Evolutionary conservation across 2,888 invertebrate genomes (phyloP).

Genomic region (Agriotes lineatus): DNA sequence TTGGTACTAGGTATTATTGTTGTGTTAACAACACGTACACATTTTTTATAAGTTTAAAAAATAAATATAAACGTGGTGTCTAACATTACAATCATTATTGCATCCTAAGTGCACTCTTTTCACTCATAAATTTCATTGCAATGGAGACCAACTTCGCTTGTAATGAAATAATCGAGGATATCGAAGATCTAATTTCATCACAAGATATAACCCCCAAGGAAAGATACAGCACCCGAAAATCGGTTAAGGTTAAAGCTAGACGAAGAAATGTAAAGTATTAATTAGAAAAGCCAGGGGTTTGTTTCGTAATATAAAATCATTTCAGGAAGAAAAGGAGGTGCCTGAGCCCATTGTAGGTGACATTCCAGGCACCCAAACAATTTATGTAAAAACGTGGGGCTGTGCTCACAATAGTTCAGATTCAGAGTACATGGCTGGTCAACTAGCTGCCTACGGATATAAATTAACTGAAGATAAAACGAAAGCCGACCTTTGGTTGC

Average conservation of each 20-base stretch:
- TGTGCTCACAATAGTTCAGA: conserved; percentile 98
- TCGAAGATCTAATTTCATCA: conserved; percentile 85
- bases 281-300: no score
- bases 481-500: conserved; percentile 91
- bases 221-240: conserved; percentile 78
- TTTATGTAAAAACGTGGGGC: conserved; percentile 96
- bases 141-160: conserved; percentile 60
- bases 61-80: no score
- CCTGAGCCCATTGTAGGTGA: conserved; percentile 55
- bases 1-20: no score
- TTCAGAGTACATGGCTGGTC: conserved; percentile 98
- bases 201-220: conserved; percentile 86
- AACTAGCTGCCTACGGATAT: conserved; percentile 90
- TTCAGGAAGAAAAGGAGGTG: conserved; percentile 42
- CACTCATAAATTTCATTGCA: background rate
- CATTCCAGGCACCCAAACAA: conserved; percentile 80
- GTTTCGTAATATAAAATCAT: no score
- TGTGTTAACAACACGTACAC: no score
- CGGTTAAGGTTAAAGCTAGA: conserved; percentile 76
- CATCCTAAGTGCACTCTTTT: no score
- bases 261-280: conserved; percentile 58
- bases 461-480: conserved; percentile 83
- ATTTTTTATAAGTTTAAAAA: no score
- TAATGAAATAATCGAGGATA: conserved; percentile 82
- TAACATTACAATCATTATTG: no score